Percentiles rank a stretch among this genome's conserved stretches.
phyloP scores from a whole-genome alignment of 2,888 invertebrate genomes.

The Acholoe squamosa region DNA sequence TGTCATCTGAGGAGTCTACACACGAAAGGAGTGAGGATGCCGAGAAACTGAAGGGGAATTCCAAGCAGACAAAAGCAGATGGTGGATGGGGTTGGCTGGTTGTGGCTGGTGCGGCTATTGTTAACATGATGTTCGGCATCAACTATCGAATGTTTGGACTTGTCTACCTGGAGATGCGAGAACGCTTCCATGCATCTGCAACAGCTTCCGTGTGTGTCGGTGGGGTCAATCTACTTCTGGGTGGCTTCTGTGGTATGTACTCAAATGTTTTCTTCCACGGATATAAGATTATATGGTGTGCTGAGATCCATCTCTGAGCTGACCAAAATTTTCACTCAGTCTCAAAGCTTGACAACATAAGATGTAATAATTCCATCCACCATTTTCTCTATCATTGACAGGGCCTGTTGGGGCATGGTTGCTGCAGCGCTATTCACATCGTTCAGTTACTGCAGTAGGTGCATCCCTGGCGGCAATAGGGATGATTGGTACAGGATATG shows the following conservation, averaged over 20 bases:
- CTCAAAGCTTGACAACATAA: no score
- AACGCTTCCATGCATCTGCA: slow-evolving; percentile 24
- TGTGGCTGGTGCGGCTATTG: slow-evolving; percentile 49
- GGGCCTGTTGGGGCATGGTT: slow-evolving; percentile 40
- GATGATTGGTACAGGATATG: slow-evolving; percentile 35
- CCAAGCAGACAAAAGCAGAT: not conserved
- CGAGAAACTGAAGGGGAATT: not conserved
- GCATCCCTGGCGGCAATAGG: not conserved
- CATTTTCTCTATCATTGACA: not conserved
- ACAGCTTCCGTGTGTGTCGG: slow-evolving; percentile 53
- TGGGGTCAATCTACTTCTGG: slow-evolving; percentile 20
- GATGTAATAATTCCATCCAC: not conserved
- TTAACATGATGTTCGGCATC: slow-evolving; percentile 46
- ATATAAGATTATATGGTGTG: no score
- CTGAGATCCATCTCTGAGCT: no score
- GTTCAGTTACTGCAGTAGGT: not conserved
- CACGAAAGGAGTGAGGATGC: not conserved
- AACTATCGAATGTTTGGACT: slow-evolving; percentile 51
- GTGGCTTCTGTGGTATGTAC: slow-evolving; percentile 52
- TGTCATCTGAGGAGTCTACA: not conserved
- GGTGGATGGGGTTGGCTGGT: slow-evolving; percentile 63
- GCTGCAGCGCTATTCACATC: slow-evolving; percentile 30
- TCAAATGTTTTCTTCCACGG: no score
- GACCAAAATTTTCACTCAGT: no score
- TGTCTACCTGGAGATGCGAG: slow-evolving; percentile 23